These are phyloP conservation scores for Ochotona princeps DNA, from an alignment of 2,113 vertebrate species.

Conservation along the genomic window DNA sequence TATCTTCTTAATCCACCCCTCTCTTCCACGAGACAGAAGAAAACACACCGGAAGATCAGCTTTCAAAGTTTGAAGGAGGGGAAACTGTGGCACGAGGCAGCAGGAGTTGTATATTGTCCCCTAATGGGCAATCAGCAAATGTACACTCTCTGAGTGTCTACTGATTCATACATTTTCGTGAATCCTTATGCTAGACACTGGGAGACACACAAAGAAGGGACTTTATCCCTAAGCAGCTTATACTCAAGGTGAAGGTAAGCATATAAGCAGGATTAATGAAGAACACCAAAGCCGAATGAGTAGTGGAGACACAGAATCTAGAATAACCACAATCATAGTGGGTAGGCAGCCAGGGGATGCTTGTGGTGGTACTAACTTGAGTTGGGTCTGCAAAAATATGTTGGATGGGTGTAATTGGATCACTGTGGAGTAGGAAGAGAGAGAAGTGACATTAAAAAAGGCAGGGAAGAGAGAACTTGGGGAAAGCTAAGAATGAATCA, in stretches of 20 bases:
- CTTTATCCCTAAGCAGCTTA: slow-evolving; percentile 59
- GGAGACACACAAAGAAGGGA: background rate
- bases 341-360: background rate
- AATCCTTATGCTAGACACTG: background rate
- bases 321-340: background rate
- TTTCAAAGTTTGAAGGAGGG: background rate
- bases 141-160: background rate
- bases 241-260: slow-evolving; percentile 39
- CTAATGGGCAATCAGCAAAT: background rate
- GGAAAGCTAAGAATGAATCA: background rate
- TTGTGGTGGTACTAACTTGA: background rate
- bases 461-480: background rate
- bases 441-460: background rate
- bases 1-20: background rate
- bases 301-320: background rate
- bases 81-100: background rate
- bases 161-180: background rate
- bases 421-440: background rate
- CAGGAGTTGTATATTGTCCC: background rate
- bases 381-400: background rate
- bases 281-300: background rate
- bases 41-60: background rate
- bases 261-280: slow-evolving; percentile 37
- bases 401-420: background rate
- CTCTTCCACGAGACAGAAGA: background rate